Conservation (phyloP, 2,888 invertebrate species). For the Andrena minutula region DNA sequence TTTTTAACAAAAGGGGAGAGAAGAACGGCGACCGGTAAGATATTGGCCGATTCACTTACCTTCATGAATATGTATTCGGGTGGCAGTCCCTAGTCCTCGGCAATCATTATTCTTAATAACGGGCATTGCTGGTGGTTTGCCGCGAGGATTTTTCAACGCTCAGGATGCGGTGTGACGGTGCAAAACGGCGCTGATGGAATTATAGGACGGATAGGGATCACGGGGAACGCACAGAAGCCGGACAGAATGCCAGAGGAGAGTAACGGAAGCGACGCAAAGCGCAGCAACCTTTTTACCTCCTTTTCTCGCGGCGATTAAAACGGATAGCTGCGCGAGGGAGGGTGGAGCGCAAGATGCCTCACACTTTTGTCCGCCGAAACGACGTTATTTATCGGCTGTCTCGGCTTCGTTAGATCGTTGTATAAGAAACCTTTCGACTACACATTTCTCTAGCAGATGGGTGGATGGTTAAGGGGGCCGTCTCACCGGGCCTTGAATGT, state of each 20-base stretch:
- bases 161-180: constrained; percentile 52
- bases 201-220: constrained; percentile 42
- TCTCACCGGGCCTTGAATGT: too few species aligned
- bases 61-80: constrained; percentile 79
- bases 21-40: constrained; percentile 63
- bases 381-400: too few species aligned
- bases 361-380: too few species aligned
- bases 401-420: too few species aligned
- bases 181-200: constrained; percentile 64
- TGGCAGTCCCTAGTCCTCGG: constrained; percentile 70
- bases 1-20: not conserved
- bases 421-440: too few species aligned
- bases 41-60: constrained; percentile 79
- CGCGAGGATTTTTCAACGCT: constrained; percentile 64
- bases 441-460: not conserved
- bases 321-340: not conserved
- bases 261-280: constrained; percentile 5
- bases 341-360: not conserved
- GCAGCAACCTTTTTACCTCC: not conserved
- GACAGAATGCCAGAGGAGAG: not conserved
- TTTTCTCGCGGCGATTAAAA: too few species aligned
- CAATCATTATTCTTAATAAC: constrained; percentile 81
- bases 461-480: not conserved
- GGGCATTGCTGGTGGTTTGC: constrained; percentile 65
- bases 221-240: constrained; percentile 11